A percentile compares a stretch with the other conserved stretches of the same genome.
phyloP scores from a whole-genome alignment of 1,140 invertebrate genomes.

The Sycophaga agraensis region DNA sequence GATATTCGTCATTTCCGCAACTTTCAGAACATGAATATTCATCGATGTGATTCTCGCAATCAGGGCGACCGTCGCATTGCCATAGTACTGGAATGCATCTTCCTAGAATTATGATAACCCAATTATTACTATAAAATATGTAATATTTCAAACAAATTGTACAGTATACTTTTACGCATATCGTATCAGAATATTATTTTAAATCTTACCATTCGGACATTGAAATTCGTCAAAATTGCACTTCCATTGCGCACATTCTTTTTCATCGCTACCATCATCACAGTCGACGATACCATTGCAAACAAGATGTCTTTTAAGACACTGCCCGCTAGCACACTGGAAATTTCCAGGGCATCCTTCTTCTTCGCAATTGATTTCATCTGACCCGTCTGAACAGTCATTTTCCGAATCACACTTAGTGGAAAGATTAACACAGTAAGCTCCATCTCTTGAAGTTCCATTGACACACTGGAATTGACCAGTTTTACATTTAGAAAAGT shows the following conservation, averaged over 20 bases:
- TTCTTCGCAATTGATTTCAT: conserved; percentile 63
- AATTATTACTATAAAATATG: too few species aligned
- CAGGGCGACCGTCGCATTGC: conserved; percentile 68
- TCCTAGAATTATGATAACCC: conserved; percentile 31
- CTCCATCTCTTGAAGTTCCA: conserved; percentile 63
- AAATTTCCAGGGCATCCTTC: conserved; percentile 65
- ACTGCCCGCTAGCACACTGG: conserved; percentile 70
- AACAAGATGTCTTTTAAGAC: conserved; percentile 68
- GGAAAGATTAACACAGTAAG: conserved; percentile 60
- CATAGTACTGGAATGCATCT: conserved; percentile 63
- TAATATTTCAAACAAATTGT: not conserved
- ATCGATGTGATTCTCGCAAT: conserved; percentile 68
- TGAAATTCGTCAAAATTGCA: conserved; percentile 64
- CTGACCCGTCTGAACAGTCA: conserved; percentile 67
- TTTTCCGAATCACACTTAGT: conserved; percentile 65
- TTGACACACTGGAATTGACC: conserved; percentile 66
- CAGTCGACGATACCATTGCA: conserved; percentile 76
- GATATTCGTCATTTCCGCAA: conserved; percentile 62
- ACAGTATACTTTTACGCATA: not conserved
- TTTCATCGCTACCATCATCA: conserved; percentile 72
- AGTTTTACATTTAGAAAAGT: conserved; percentile 60
- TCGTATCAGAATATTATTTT: not conserved
- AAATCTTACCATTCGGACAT: conserved; percentile 54
- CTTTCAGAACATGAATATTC: conserved; percentile 63
- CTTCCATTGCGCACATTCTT: conserved; percentile 62